Conservation (phyloP, 2,113 vertebrate genomes). For the Colossoma macropomum region DNA sequence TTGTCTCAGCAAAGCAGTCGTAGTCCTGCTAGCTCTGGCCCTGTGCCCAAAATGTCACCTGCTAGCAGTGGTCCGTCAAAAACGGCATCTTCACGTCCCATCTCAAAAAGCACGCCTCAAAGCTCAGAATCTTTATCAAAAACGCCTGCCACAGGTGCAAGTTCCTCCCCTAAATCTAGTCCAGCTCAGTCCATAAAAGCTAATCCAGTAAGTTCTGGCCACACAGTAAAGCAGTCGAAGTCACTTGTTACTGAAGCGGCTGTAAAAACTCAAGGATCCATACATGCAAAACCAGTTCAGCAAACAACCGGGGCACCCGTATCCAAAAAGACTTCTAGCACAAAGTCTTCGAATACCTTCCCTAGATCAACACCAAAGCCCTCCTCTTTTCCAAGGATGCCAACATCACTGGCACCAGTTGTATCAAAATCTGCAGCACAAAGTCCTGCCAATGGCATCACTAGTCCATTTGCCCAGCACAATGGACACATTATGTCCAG, state of each 20-base stretch:
- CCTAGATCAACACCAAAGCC: constrained; percentile 73
- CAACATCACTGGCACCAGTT: constrained; percentile 65
- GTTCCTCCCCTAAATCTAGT: constrained; percentile 61
- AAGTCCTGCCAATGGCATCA: constrained; percentile 64
- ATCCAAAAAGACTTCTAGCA: constrained; percentile 51
- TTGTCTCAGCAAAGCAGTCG: constrained; percentile 55
- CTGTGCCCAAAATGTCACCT: constrained; percentile 59
- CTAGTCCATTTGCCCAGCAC: constrained; percentile 65
- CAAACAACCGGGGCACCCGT: constrained; percentile 68
- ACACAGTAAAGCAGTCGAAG: constrained; percentile 35
- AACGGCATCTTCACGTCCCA: constrained; percentile 37
- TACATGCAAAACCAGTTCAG: constrained; percentile 1
- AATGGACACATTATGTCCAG: constrained; percentile 71
- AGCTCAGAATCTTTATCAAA: constrained; percentile 54
- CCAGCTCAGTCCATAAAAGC: constrained; percentile 54
- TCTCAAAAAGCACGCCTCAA: constrained; percentile 58
- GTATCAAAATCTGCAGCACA: constrained; percentile 63
- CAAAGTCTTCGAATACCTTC: constrained; percentile 74
- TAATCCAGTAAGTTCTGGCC: constrained; percentile 44
- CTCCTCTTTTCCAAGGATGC: constrained; percentile 71
- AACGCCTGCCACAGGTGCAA: constrained; percentile 36
- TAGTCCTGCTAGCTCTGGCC: constrained; percentile 58
- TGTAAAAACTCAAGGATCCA: constrained; percentile 23
- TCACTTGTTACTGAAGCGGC: constrained; percentile 11
- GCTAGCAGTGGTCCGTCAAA: constrained; percentile 46